Conservation (phyloP, 2,888 invertebrate species). For the Carterocephalus palaemon region DNA sequence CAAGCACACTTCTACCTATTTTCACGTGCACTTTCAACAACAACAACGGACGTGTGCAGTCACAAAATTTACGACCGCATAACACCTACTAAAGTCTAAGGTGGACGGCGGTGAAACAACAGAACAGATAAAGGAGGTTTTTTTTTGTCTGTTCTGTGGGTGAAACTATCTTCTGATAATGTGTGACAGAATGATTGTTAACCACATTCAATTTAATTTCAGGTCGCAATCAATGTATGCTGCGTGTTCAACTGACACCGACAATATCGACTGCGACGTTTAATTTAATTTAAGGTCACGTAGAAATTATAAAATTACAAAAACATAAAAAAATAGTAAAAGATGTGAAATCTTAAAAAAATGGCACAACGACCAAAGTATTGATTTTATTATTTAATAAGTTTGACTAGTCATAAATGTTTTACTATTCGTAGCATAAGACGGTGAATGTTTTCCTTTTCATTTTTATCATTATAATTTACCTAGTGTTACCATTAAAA, state of each 20-base stretch:
- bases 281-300: slow-evolving; percentile 32
- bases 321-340: slow-evolving; percentile 69
- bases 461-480: slow-evolving; percentile 24
- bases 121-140: too few relatives aligned
- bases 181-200: too few relatives aligned
- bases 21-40: too few relatives aligned
- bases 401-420: slow-evolving; percentile 61
- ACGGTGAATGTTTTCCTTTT: slow-evolving; percentile 31
- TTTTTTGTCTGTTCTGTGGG: too few relatives aligned
- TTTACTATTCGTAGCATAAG: slow-evolving; percentile 33
- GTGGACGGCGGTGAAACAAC: too few relatives aligned
- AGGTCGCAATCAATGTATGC: slow-evolving; percentile 42
- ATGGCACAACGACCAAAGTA: slow-evolving; percentile 78
- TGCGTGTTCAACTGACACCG: slow-evolving; percentile 66
- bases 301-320: slow-evolving; percentile 37
- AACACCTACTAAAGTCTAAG: too few relatives aligned
- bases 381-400: slow-evolving; percentile 59
- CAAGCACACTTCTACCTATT: not conserved
- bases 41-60: too few relatives aligned
- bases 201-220: too few relatives aligned
- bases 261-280: slow-evolving; percentile 64
- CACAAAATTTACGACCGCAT: too few relatives aligned
- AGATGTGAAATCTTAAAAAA: slow-evolving; percentile 67
- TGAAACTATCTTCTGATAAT: too few relatives aligned
- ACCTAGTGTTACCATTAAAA: slow-evolving; percentile 15